Evolutionary conservation across 2,797 vertebrate species (phyloP).

Genomic region (Pampus argenteus): DNA sequence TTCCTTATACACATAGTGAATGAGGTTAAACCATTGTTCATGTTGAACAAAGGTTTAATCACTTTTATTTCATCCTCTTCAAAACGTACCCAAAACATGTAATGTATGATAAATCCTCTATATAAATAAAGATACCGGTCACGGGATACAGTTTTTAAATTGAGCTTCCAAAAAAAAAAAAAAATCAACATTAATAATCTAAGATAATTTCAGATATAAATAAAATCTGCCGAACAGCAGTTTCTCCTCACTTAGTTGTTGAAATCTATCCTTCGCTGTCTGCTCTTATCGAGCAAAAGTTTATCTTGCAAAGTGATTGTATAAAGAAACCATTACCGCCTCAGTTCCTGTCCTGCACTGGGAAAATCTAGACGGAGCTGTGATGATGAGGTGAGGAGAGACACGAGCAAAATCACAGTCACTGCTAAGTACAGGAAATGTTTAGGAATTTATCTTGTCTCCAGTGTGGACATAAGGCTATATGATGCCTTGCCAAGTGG

Average conservation of each 20-base stretch:
- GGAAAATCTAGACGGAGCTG: constrained; percentile 22
- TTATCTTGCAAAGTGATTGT: constrained; percentile 61
- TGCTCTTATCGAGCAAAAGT: constrained; percentile 44
- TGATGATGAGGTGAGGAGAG: constrained; percentile 44
- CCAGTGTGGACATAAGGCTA: constrained; percentile 17
- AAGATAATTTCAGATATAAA: constrained; percentile 42
- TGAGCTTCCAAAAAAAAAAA: constrained; percentile 18
- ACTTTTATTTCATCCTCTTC: constrained; percentile 15
- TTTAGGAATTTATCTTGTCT: constrained; percentile 44
- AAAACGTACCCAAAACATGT: not conserved
- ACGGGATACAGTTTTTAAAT: constrained; percentile 10
- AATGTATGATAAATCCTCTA: constrained; percentile 1
- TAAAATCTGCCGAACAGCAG: constrained; percentile 7
- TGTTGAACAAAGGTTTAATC: not conserved
- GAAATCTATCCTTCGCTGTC: constrained; percentile 29
- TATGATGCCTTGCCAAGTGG: constrained; percentile 17
- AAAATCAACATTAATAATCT: constrained; percentile 29
- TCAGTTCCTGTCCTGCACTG: constrained; percentile 52
- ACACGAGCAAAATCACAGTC: constrained; percentile 8
- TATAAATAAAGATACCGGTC: constrained; percentile 15
- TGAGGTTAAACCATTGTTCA: not conserved
- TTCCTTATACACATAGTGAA: not conserved
- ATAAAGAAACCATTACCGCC: constrained; percentile 57
- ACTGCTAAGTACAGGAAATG: constrained; percentile 55
- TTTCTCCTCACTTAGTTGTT: constrained; percentile 27